Evolutionary conservation across 1,140 invertebrate species (phyloP), one percentile per base, ranked within the genome.

Genomic region (Choristoneura fumiferana): DNA sequence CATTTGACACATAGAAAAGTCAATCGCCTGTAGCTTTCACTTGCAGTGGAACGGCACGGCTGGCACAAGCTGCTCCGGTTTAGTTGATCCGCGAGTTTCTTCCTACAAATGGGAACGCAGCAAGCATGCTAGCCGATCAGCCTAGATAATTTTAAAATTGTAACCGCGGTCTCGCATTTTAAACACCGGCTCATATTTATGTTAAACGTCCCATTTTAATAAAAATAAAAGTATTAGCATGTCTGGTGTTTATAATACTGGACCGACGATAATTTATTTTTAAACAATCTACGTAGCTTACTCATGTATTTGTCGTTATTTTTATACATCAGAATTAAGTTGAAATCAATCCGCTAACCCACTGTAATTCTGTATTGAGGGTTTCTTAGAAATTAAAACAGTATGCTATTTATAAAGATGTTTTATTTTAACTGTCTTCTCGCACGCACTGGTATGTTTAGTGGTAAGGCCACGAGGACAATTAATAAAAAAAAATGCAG

Each of bases 351-450:
- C 76, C 77, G 84, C 85, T 87, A 76, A 84, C 84, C 82, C 86
- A 84, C 74, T 85, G 78, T 86, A 82, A 78, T 85, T 84, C 81
- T 85, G 80, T 86, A 87, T 84, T 84, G 80, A 84, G 85, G 85
- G 83, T 85, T 84, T 87, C 72, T 85, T 88, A 88, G 85, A 88
- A 88, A 88, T 87, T 88, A 88, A 86, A 88, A 88, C 81, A 85
- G 81, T 88, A 88, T 88, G 85, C 85, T 88, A 88, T 81, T 29
- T 76, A 60, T 35, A 77, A 76, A 40, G 64, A 69, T 85, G 82
- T 88, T 88, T 88, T 78, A 87, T 86, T 87, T 82, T 59, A 8
- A 39, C 37, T 34, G 15, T 52, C 54, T 56, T 36, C 36, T 22
- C 8, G 57, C 14, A 55, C 45, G 5, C 36, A 29, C 12, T 17